Conservation (phyloP, 2,888 invertebrate species). For the Sarcophaga subvicina region DNA sequence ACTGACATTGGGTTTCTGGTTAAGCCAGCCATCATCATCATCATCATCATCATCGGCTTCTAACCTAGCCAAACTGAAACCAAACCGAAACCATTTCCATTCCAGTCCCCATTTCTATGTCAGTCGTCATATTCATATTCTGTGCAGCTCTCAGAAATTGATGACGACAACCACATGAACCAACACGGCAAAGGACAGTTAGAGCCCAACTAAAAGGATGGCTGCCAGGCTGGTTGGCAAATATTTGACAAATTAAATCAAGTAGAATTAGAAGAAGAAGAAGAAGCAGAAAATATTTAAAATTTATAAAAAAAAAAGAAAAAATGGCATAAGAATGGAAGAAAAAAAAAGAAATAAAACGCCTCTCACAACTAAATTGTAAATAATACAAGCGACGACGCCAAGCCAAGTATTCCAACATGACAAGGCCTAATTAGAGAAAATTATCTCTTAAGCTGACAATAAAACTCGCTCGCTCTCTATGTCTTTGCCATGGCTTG, state of each 20-base stretch:
- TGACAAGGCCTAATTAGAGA: too few species aligned
- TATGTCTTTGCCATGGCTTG: too few species aligned
- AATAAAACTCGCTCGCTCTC: too few species aligned
- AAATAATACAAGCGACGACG: not conserved
- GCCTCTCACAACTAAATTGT: not conserved
- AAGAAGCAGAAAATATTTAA: slow-evolving; percentile 8
- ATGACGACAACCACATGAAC: slow-evolving; percentile 23
- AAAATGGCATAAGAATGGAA: not conserved
- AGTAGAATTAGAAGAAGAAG: slow-evolving; percentile 35
- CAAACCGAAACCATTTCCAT: too few species aligned
- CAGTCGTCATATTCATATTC: too few species aligned
- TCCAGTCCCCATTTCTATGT: too few species aligned
- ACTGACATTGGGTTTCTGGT: slow-evolving; percentile 67
- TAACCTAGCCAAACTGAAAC: too few species aligned
- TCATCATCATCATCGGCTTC: not conserved
- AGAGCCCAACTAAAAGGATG: not conserved
- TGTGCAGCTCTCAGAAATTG: not conserved
- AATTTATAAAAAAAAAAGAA: slow-evolving; percentile 52
- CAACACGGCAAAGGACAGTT: slow-evolving; percentile 18
- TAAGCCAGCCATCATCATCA: slow-evolving; percentile 34
- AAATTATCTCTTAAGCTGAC: too few species aligned
- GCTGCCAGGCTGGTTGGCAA: slow-evolving; percentile 30
- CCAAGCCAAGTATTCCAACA: too few species aligned
- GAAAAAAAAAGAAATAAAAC: not conserved
- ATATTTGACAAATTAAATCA: slow-evolving; percentile 70